phyloP scores from a whole-genome alignment of 2,113 vertebrate genomes.

The Xiphophorus couchianus region DNA sequence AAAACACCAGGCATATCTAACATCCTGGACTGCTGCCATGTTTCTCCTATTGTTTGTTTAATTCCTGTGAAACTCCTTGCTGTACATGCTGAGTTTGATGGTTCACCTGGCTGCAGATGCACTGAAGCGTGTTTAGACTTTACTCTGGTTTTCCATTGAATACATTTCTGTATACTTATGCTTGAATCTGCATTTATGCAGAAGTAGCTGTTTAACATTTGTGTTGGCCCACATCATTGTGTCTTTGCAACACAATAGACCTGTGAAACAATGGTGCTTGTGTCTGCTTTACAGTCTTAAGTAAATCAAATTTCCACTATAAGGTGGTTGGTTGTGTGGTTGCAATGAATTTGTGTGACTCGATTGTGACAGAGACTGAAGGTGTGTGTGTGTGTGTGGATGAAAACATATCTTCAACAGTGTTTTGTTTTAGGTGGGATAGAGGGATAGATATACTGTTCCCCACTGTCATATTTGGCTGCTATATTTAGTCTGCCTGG shows the following conservation, averaged over 20 bases:
- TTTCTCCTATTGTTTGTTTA: slow-evolving; percentile 60
- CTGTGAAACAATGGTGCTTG: slow-evolving; percentile 62
- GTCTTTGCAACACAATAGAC: slow-evolving; percentile 51
- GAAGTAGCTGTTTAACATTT: slow-evolving; percentile 11
- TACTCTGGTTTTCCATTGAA: slow-evolving; percentile 8
- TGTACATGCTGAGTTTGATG: slow-evolving; percentile 37
- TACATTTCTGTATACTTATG: slow-evolving; percentile 1
- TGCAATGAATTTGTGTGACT: slow-evolving; percentile 22
- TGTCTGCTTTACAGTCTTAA: slow-evolving; percentile 67
- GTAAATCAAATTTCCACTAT: slow-evolving; percentile 65
- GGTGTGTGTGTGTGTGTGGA: neutral
- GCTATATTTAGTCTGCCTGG: slow-evolving; percentile 74
- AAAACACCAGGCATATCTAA: slow-evolving; percentile 47
- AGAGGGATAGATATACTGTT: slow-evolving; percentile 27
- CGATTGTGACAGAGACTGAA: slow-evolving; percentile 33
- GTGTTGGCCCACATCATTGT: slow-evolving; percentile 43
- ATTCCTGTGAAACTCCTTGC: slow-evolving; percentile 35
- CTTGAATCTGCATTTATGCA: neutral
- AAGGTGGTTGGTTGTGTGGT: slow-evolving; percentile 42
- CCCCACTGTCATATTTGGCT: slow-evolving; percentile 60
- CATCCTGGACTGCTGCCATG: slow-evolving; percentile 55
- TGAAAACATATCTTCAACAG: slow-evolving; percentile 31
- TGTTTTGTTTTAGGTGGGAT: slow-evolving; percentile 6
- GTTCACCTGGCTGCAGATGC: slow-evolving; percentile 9
- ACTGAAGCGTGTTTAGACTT: slow-evolving; percentile 3